Base-by-base conservation (phyloP, 2,888 invertebrate genomes). In the Homarus gammarus region DNA sequence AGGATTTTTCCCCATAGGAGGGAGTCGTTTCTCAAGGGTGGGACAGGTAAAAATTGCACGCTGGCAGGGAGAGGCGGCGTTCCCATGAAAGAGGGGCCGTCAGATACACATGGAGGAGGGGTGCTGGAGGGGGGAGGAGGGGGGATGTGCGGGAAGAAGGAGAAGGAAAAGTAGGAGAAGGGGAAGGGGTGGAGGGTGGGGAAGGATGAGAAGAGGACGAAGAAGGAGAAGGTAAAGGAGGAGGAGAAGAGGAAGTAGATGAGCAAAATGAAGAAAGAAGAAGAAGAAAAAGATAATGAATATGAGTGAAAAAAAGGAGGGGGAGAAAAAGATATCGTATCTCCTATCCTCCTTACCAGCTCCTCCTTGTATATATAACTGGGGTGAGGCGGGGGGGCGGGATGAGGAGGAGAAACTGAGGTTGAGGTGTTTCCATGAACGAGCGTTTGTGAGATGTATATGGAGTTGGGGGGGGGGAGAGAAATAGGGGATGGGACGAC, bases 21-120 rank as follows among this genome's bases (percentile, higher is more conserved):
- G 73, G 44, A 64, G 77, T 64, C 85, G 77, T 85, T 85, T 85
- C 85, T 85, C 85, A 85, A 56, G 85, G 85, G 68, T 64, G 77
- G 85, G 85, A 85, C 85, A 85, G 85, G 85, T 85, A 75, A 85
- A 85, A 85, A 85, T 85, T 85, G 85, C 85, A 73, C 72, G 73
- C 77, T 85, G 75, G 85, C 77, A 85, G 85, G 85, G 77, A 68
- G 64, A 77, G 85, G 68, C 85, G 85, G 68, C 27, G 85, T 75
- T 85, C 85, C 85, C 85, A 77, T 85, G 85, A 85, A 85, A 49
- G 77, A 77, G 22, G 85, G 77, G 85, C 61, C 75, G 61, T 56
- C 56, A 56, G 84, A 84, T 84, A 61, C 73, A 72, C 40, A 56
- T 56, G 56, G 18, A 22, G 18, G 56, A 22, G 56, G 56, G 85